Conservation (phyloP, 2,797 vertebrate genomes). For the Columba guinea region DNA sequence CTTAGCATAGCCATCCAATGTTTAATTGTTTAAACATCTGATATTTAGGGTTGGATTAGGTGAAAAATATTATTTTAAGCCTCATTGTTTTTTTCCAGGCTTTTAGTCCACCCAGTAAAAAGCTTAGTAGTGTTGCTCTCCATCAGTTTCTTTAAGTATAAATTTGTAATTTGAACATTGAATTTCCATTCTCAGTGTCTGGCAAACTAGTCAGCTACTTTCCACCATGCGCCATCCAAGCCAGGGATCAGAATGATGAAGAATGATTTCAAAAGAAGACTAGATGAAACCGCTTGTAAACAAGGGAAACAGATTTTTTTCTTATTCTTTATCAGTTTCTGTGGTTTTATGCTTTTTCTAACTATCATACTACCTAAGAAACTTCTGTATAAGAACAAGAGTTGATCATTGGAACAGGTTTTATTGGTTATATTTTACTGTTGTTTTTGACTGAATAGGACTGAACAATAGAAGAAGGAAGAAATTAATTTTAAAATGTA, state of each 20-base stretch:
- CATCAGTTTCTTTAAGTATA: neutral
- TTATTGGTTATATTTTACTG: neutral
- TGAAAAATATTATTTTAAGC: neutral
- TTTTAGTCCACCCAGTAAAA: neutral
- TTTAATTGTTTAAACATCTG: neutral
- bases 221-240: neutral
- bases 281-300: neutral
- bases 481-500: neutral
- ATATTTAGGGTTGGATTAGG: neutral
- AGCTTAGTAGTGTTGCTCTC: neutral
- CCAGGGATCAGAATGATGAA: neutral
- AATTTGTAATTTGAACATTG: neutral
- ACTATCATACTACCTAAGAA: neutral
- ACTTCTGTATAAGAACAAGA: neutral
- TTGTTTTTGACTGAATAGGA: neutral
- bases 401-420: neutral
- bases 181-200: neutral
- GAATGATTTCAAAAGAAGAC: neutral
- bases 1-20: neutral
- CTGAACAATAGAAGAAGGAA: neutral
- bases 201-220: neutral
- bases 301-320: neutral
- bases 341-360: neutral
- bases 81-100: neutral
- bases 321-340: neutral